Percentiles rank a stretch among this genome's conserved stretches.
Evolutionary conservation across 2,113 vertebrate genomes (phyloP).

Genomic region (Tauraco erythrolophus): DNA sequence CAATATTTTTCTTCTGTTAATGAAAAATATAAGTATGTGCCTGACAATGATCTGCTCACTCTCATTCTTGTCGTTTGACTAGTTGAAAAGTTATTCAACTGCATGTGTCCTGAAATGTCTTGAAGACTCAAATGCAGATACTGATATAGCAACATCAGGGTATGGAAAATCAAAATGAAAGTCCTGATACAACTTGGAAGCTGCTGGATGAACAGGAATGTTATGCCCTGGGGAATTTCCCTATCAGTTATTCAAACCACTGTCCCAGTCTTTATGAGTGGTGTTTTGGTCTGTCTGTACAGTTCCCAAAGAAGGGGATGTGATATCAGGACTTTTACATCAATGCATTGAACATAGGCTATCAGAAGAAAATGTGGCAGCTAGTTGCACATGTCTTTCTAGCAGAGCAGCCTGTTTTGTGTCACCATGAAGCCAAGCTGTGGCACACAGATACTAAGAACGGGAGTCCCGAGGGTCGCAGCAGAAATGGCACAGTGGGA

Average conservation of each 20-base stretch:
- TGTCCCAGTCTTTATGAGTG: not conserved
- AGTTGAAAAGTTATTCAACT: not conserved
- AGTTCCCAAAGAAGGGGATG: not conserved
- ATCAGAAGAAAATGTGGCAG: not conserved
- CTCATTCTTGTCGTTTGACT: not conserved
- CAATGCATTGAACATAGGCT: not conserved
- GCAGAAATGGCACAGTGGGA: not conserved
- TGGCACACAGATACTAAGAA: not conserved
- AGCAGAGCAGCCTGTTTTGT: not conserved
- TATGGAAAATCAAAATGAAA: not conserved
- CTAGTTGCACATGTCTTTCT: not conserved
- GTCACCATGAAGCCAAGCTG: not conserved
- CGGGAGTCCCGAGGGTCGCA: fast-evolving
- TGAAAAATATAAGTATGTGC: not conserved
- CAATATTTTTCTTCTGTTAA: not conserved
- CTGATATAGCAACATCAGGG: not conserved
- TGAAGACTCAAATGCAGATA: not conserved
- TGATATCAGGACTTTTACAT: not conserved
- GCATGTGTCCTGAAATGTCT: not conserved
- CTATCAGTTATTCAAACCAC: not conserved
- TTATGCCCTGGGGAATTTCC: not conserved
- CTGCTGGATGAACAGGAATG: not conserved
- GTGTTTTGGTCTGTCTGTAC: not conserved
- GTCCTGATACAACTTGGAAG: not conserved
- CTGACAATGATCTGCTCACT: not conserved